Percentiles rank a stretch among this genome's conserved stretches.
Conservation (phyloP, 2,888 invertebrate genomes). For the Noctuana brunneofusca region DNA sequence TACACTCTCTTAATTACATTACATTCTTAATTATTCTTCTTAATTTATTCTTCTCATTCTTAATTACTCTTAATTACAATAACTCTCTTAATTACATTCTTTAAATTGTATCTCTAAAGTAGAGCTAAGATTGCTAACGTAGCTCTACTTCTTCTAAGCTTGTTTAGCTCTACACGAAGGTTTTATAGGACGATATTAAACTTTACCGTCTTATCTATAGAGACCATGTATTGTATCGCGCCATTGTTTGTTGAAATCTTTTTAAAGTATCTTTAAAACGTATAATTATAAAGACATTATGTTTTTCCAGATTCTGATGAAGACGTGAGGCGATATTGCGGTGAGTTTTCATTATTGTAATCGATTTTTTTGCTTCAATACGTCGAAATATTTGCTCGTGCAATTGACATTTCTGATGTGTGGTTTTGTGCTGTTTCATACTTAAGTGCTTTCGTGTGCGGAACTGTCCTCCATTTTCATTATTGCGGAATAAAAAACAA, state of each 20-base stretch:
- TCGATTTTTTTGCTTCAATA: constrained; percentile 37
- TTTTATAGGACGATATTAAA: constrained; percentile 26
- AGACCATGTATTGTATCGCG: background rate
- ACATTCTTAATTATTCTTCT: too few species aligned
- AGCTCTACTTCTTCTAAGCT: too few species aligned
- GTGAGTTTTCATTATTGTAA: constrained; percentile 46
- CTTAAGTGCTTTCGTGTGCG: background rate
- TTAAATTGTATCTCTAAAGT: too few species aligned
- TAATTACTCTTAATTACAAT: too few species aligned
- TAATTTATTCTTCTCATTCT: too few species aligned
- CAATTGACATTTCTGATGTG: constrained; percentile 10
- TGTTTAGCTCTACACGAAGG: background rate
- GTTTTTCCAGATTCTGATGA: constrained; percentile 54
- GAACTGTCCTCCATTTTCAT: background rate
- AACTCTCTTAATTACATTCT: too few species aligned
- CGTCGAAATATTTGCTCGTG: constrained; percentile 20
- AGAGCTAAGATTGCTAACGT: too few species aligned
- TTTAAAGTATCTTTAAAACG: constrained; percentile 15
- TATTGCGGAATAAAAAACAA: background rate
- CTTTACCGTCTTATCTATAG: constrained; percentile 2
- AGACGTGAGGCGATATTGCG: constrained; percentile 43
- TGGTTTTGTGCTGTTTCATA: constrained; percentile 10
- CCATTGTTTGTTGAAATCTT: background rate
- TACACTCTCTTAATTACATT: too few species aligned
- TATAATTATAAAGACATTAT: constrained; percentile 56